These are phyloP conservation scores for Parnassius smintheus DNA, from an alignment of 2,888 invertebrate genomes.

Conservation along the genomic window DNA sequence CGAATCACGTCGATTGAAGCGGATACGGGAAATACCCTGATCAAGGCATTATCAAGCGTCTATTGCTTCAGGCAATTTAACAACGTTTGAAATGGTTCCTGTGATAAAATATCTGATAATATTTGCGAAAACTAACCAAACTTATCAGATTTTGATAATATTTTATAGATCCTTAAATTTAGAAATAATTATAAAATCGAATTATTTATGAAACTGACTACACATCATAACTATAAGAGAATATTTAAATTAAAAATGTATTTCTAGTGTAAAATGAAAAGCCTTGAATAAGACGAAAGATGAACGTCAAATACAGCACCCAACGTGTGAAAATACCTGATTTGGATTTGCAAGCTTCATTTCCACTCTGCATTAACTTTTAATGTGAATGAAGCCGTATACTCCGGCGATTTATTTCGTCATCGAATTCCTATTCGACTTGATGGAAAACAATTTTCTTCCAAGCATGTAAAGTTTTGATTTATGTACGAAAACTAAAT, in stretches of 20 bases:
- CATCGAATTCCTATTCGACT: neutral
- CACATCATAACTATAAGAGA: no score
- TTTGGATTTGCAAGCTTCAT: conserved; percentile 6
- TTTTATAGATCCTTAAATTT: no score
- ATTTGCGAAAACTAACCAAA: neutral
- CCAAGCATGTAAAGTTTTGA: no score
- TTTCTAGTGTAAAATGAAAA: no score
- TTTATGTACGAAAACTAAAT: no score
- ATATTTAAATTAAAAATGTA: no score
- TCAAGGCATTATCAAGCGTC: conserved; percentile 21
- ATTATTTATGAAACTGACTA: no score
- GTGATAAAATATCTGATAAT: no score
- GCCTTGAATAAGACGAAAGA: neutral
- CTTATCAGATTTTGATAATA: neutral
- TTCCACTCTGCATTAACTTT: conserved; percentile 7
- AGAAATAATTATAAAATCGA: no score
- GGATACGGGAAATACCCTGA: conserved; percentile 46
- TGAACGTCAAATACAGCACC: conserved; percentile 3
- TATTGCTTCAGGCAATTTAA: conserved; percentile 6
- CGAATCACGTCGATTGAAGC: conserved; percentile 35
- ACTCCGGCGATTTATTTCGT: neutral
- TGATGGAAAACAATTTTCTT: no score
- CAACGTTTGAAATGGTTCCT: no score
- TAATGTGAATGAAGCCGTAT: neutral
- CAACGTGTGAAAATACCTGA: neutral